Evolutionary conservation across 2,113 vertebrate species (phyloP).

Genomic region (Xiphorhynchus elegans): DNA sequence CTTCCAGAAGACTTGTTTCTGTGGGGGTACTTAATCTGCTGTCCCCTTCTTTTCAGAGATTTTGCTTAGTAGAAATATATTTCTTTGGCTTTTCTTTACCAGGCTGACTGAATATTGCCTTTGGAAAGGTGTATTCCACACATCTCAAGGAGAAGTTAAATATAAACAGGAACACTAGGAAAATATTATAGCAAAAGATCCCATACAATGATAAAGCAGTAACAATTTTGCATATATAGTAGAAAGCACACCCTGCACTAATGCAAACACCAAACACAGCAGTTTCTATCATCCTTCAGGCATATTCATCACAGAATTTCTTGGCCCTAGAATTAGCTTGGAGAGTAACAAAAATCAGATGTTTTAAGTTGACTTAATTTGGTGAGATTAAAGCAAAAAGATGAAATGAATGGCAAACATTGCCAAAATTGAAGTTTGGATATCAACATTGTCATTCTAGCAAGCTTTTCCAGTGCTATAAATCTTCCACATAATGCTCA

Average conservation of each 20-base stretch:
- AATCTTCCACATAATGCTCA: background rate
- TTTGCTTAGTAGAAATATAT: background rate
- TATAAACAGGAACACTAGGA: background rate
- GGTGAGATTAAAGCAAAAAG: conserved; percentile 35
- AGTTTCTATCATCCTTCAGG: conserved; percentile 28
- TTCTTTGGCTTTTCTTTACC: background rate
- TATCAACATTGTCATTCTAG: background rate
- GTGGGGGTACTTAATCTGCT: background rate
- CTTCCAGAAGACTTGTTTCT: background rate
- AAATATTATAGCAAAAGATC: conserved; percentile 5
- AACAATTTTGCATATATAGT: conserved; percentile 2
- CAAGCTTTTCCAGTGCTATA: conserved; percentile 12
- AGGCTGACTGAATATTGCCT: background rate
- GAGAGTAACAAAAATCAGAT: conserved; percentile 10
- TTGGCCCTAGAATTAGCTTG: background rate
- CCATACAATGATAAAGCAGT: background rate
- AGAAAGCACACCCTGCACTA: background rate
- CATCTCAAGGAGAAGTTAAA: conserved; percentile 1
- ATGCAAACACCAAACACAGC: conserved; percentile 4
- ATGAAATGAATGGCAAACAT: conserved; percentile 21
- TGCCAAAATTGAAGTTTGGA: conserved; percentile 1
- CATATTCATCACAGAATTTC: background rate
- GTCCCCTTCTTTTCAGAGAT: background rate
- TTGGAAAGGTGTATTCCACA: background rate
- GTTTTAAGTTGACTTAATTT: background rate